phyloP scores from a whole-genome alignment of 2,113 vertebrate species.

The Silurus asotus region DNA sequence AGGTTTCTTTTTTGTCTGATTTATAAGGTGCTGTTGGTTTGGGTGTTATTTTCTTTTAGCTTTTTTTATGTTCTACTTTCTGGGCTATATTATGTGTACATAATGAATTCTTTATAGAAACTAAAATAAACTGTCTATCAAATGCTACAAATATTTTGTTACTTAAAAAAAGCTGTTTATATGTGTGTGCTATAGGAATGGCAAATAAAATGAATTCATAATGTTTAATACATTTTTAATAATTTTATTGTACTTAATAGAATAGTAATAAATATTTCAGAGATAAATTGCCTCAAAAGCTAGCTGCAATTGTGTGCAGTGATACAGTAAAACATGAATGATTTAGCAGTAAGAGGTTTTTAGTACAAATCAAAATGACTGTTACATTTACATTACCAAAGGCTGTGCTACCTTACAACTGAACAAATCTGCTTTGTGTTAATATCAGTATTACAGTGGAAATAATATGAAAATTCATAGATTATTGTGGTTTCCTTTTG shows the following conservation, averaged over 20 bases:
- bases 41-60: neutral
- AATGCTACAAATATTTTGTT: constrained; percentile 45
- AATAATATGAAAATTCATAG: neutral
- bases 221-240: neutral
- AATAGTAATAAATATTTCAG: neutral
- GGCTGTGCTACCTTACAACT: constrained; percentile 10
- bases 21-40: constrained; percentile 25
- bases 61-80: neutral
- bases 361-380: constrained; percentile 47
- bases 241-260: neutral
- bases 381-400: constrained; percentile 51
- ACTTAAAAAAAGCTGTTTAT: constrained; percentile 3
- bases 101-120: neutral
- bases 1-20: neutral
- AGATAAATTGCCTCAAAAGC: neutral
- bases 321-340: neutral
- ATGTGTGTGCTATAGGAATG: constrained; percentile 13
- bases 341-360: neutral
- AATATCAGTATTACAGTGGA: neutral
- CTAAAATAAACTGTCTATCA: neutral
- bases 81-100: neutral
- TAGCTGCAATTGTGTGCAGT: neutral
- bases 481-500: neutral
- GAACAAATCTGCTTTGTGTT: constrained; percentile 3
- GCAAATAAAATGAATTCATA: neutral